These are phyloP conservation scores for Pachyseris speciosa DNA, from an alignment of 64 coral and sea anemone species.

Conservation along the genomic window DNA sequence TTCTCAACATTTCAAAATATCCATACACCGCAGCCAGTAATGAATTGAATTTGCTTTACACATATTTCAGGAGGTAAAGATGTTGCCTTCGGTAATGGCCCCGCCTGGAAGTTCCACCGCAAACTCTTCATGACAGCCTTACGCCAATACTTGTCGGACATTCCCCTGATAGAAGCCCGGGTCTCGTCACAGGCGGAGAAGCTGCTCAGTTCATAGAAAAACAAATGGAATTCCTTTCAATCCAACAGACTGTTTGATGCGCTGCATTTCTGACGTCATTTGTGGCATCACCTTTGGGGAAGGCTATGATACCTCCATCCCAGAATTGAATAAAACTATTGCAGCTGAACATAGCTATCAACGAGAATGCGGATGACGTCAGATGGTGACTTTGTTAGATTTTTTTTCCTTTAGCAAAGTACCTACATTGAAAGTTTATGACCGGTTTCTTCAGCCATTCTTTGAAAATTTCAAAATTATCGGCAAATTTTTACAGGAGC, in stretches of 20 bases:
- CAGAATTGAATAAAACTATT: neutral
- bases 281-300: neutral
- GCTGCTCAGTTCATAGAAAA: neutral
- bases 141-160: too few relatives aligned
- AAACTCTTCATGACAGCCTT: too few relatives aligned
- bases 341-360: neutral
- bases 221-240: neutral
- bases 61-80: too few relatives aligned
- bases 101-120: too few relatives aligned
- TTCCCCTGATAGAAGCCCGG: neutral
- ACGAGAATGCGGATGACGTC: neutral
- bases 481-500: neutral
- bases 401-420: conserved; percentile 17
- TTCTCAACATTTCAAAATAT: too few relatives aligned
- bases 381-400: neutral
- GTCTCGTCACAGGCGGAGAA: neutral
- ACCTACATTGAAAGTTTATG: neutral
- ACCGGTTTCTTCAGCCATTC: neutral
- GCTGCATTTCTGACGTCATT: neutral
- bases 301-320: neutral
- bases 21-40: too few relatives aligned
- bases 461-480: too few relatives aligned
- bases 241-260: neutral
- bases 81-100: too few relatives aligned
- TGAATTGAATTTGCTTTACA: too few relatives aligned